Evolutionary conservation across 2,113 vertebrate genomes (phyloP), one percentile per base, ranked within the genome.

Genomic region (Physeter macrocephalus): DNA sequence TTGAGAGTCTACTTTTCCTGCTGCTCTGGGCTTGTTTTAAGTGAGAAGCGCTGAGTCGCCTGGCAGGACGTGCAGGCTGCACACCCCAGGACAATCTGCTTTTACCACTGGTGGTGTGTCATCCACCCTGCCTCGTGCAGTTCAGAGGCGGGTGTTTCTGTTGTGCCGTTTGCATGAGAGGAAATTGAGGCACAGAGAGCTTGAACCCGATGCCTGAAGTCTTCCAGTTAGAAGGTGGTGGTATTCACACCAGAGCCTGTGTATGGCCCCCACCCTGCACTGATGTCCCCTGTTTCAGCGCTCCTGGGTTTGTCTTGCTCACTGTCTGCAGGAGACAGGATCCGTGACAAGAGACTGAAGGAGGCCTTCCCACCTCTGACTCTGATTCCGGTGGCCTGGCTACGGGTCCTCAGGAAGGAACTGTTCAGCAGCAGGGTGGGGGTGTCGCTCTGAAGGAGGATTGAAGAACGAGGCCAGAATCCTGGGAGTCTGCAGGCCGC

Each of bases 391-490:
- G 98, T 93, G 61, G 97, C 98, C 88, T 97, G 93, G 64, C 97
- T 90, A 17, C 97, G 94, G 71, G 77, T 62, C 95, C 97, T 97
- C 95, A 98, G 93, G 87, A 98, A 98, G 31, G 98, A 98, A 93
- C 97, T 97, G 95, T 97, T 98, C 17, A 98, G 93, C 54, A 83
- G 82, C 84, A 99, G 74, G 0, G 8, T 0, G 0, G 98, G 93
- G 8, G 95, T 39, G 57, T 98, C 94, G 43, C 97, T 98, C 77
- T 98, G 98, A 90, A 99, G 98, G 90, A 98, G 97, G 17, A 14
- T 88, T 61, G 98, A 84, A 29, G 96, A 98, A 41, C 90, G 95
- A 2, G 98, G 96, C 92, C 83, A 94, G 85, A 98, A 98, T 84
- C 98, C 98, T 39, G 21, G 90, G 84, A 98, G 97, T 41, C 86